phyloP scores from a whole-genome alignment of 2,113 vertebrate species.

The Rhinolophus sinicus region DNA sequence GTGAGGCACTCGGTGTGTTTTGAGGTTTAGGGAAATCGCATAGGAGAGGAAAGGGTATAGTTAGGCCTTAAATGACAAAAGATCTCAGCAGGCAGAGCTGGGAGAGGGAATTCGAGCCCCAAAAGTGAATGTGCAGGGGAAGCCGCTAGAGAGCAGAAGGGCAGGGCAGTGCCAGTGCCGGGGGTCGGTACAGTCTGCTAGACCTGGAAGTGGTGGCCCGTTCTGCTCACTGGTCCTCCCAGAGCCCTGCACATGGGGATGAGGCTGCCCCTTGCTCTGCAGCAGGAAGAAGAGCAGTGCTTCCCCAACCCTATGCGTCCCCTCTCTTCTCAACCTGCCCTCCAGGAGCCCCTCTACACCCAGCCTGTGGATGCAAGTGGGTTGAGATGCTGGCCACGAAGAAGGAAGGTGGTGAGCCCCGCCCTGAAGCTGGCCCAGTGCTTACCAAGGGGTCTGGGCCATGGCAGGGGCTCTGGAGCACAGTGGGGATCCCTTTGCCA shows the following conservation, averaged over 20 bases:
- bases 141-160: neutral
- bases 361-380: neutral
- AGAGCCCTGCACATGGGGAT: neutral
- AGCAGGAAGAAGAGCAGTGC: neutral
- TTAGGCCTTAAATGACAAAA: neutral
- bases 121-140: too few relatives aligned
- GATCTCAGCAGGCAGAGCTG: neutral
- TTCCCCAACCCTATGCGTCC: rapidly evolving
- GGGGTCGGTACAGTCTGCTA: too few relatives aligned
- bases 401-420: neutral
- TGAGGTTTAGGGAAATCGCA: neutral
- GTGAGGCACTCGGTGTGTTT: neutral
- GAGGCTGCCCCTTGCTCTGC: neutral
- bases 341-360: neutral
- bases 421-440: neutral
- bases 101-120: neutral
- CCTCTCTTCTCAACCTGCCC: neutral
- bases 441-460: neutral
- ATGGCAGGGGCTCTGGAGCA: neutral
- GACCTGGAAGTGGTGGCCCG: too few relatives aligned
- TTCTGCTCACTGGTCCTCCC: neutral
- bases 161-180: neutral
- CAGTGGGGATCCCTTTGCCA: neutral
- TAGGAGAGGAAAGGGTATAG: neutral
- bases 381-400: neutral